Evolutionary conservation across 1,140 invertebrate species (phyloP).

Genomic region (Bombus soroeensis): DNA sequence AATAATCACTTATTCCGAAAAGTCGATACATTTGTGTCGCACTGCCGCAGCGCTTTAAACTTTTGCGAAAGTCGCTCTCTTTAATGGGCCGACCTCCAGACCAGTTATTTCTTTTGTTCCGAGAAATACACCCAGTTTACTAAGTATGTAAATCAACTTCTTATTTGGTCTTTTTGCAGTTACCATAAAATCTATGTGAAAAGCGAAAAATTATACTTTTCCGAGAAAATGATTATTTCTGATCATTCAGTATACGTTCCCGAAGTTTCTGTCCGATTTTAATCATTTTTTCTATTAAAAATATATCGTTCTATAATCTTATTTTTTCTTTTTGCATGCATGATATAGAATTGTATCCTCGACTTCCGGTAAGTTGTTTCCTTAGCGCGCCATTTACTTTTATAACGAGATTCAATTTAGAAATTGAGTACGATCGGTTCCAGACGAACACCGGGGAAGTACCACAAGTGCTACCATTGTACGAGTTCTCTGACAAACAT

Average conservation of each 20-base stretch:
- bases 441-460: constrained; percentile 48
- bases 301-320: background rate
- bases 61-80: background rate
- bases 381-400: constrained; percentile 30
- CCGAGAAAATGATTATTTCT: background rate
- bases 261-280: background rate
- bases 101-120: background rate
- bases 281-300: background rate
- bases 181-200: too few relatives aligned
- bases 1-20: background rate
- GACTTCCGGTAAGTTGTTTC: constrained; percentile 24
- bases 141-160: background rate
- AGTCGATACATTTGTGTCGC: constrained; percentile 8
- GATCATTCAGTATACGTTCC: background rate
- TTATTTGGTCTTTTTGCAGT: background rate
- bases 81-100: background rate
- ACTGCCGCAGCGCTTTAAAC: background rate
- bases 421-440: constrained; percentile 50
- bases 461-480: constrained; percentile 67
- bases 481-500: constrained; percentile 61
- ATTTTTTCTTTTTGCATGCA: background rate
- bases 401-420: constrained; percentile 59
- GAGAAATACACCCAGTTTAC: background rate
- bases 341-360: background rate
- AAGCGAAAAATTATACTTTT: background rate